Evolutionary conservation across 1,140 invertebrate species (phyloP).

Genomic region (Parapsyche elsis): DNA sequence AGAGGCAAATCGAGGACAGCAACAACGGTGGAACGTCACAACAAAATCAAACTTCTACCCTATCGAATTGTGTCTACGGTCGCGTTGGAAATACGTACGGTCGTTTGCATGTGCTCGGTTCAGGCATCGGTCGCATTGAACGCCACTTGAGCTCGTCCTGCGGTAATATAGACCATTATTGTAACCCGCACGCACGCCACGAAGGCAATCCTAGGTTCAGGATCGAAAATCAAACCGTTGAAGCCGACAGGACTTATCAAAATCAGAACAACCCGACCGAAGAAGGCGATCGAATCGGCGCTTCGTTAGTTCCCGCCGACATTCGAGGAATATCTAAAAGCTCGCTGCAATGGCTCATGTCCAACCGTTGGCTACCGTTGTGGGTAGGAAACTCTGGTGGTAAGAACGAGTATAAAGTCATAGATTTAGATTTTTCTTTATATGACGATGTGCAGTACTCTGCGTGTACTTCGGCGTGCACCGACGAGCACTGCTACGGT

Average conservation of each 20-base stretch:
- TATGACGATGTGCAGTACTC: conserved; percentile 59
- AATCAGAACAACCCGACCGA: conserved; percentile 39
- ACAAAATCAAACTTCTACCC: conserved; percentile 43
- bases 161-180: conserved; percentile 69
- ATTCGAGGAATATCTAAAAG: conserved; percentile 69
- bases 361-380: conserved; percentile 70
- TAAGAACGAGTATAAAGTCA: conserved; percentile 67
- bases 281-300: conserved; percentile 35
- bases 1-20: conserved; percentile 34
- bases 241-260: conserved; percentile 53
- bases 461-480: conserved; percentile 49
- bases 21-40: neutral
- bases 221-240: conserved; percentile 53
- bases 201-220: conserved; percentile 51
- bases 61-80: conserved; percentile 60
- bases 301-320: conserved; percentile 54
- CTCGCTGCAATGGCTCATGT: conserved; percentile 69
- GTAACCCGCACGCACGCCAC: conserved; percentile 49
- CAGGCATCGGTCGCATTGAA: conserved; percentile 70
- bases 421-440: conserved; percentile 66
- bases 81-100: conserved; percentile 67
- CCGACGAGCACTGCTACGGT: conserved; percentile 45
- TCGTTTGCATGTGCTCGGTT: conserved; percentile 67
- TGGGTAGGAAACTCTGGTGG: conserved; percentile 69
- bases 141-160: conserved; percentile 69